These are phyloP conservation scores for Aspiorhynchus laticeps DNA, from an alignment of 2,113 vertebrate genomes.

Conservation along the genomic window DNA sequence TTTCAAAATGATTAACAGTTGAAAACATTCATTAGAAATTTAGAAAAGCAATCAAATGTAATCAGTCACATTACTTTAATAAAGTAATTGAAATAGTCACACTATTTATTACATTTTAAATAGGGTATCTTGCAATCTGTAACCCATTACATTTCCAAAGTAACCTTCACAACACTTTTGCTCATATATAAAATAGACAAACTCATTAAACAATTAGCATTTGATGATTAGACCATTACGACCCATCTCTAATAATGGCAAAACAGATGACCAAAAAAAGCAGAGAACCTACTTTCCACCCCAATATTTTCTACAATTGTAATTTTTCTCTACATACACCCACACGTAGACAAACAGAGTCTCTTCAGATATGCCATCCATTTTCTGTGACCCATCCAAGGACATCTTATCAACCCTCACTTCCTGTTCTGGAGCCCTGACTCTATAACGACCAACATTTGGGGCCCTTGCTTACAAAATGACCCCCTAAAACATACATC, in stretches of 20 bases:
- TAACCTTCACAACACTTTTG: too few species aligned
- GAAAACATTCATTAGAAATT: too few species aligned
- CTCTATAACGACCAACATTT: constrained; percentile 27
- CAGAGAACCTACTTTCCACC: neutral
- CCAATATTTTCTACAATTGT: neutral
- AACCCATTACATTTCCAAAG: too few species aligned
- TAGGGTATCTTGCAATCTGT: too few species aligned
- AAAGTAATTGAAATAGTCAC: too few species aligned
- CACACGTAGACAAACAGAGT: neutral
- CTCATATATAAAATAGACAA: too few species aligned
- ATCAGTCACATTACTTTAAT: too few species aligned
- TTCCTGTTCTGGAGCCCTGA: constrained; percentile 40
- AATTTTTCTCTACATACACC: neutral
- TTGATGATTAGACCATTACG: neutral
- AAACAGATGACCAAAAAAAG: neutral
- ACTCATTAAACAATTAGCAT: too few species aligned
- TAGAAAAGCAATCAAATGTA: too few species aligned
- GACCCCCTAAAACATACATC: constrained; percentile 32
- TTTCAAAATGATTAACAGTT: too few species aligned
- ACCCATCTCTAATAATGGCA: neutral
- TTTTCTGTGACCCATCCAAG: constrained; percentile 21
- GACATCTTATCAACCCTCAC: constrained; percentile 24
- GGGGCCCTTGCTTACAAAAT: constrained; percentile 38
- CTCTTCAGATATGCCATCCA: constrained; percentile 5
- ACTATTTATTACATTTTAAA: too few species aligned